phyloP scores from a whole-genome alignment of 2,888 invertebrate species.

The Volucella inanis region DNA sequence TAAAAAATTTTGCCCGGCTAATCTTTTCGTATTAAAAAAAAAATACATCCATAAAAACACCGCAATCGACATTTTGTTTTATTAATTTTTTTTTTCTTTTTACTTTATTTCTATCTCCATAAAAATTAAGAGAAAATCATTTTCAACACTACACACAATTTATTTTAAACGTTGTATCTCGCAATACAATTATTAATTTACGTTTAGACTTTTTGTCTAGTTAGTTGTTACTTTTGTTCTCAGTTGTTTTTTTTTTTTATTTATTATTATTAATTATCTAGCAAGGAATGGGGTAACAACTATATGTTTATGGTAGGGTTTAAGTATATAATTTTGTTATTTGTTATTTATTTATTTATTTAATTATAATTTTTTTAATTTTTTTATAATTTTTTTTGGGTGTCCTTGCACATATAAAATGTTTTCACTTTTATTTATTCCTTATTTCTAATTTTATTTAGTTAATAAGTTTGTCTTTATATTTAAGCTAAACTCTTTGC shows the following conservation, averaged over 20 bases:
- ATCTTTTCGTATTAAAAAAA: not conserved
- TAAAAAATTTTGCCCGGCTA: too few relatives aligned
- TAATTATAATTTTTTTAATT: not conserved
- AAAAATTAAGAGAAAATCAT: not conserved
- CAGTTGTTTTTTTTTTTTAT: not conserved
- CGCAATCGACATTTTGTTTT: not conserved
- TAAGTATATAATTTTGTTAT: slow-evolving; percentile 25
- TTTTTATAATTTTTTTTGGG: slow-evolving; percentile 25
- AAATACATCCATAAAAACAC: not conserved
- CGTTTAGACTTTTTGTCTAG: slow-evolving; percentile 15
- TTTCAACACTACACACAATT: slow-evolving; percentile 25
- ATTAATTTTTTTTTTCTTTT: too few relatives aligned
- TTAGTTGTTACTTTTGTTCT: slow-evolving; percentile 24
- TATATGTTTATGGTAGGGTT: slow-evolving; percentile 13
- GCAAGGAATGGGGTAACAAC: slow-evolving; percentile 38
- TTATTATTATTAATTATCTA: slow-evolving; percentile 23
- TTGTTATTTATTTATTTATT: slow-evolving; percentile 20
- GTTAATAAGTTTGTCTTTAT: not conserved
- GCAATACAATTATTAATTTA: slow-evolving; percentile 32
- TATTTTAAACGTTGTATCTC: slow-evolving; percentile 32
- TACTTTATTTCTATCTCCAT: not conserved
- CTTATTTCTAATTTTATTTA: slow-evolving; percentile 38
- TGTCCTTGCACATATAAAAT: slow-evolving; percentile 46
- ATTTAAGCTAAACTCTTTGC: slow-evolving; percentile 3
- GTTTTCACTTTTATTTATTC: slow-evolving; percentile 5